Conservation (phyloP, 2,888 invertebrate genomes). For the Electrophaes corylata region DNA sequence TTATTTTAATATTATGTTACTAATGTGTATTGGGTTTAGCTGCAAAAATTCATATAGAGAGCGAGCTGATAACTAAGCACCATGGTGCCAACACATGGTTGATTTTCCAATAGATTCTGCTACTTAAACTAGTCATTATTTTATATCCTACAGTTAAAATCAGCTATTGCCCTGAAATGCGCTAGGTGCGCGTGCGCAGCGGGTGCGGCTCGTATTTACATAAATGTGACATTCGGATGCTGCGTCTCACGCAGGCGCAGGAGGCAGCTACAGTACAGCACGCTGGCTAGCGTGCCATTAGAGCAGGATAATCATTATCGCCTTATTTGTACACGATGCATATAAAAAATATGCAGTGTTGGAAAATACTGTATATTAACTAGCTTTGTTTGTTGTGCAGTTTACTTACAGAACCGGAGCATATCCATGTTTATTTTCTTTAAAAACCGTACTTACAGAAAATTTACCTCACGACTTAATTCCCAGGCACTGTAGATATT, state of each 20-base stretch:
- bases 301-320: slow-evolving; percentile 3
- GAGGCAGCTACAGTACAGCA: too few relatives aligned
- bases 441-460: too few relatives aligned
- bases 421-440: too few relatives aligned
- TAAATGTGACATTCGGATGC: slow-evolving; percentile 39
- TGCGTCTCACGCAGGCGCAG: neutral
- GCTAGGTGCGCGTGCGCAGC: slow-evolving; percentile 10
- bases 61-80: neutral
- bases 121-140: neutral
- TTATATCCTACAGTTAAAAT: neutral
- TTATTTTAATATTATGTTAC: too few relatives aligned
- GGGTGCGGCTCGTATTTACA: slow-evolving; percentile 36
- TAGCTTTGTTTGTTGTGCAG: neutral
- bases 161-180: neutral
- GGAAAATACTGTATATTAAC: slow-evolving; percentile 3
- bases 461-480: too few relatives aligned
- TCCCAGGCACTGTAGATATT: too few relatives aligned
- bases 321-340: neutral
- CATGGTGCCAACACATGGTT: neutral
- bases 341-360: slow-evolving; percentile 4
- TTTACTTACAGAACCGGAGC: too few relatives aligned
- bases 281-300: neutral
- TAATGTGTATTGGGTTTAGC: too few relatives aligned
- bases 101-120: neutral
- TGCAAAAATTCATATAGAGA: too few relatives aligned